Evolutionary conservation across 2,888 invertebrate genomes (phyloP), one percentile per base, ranked within the genome.

Genomic region (Leistus spinibarbis): DNA sequence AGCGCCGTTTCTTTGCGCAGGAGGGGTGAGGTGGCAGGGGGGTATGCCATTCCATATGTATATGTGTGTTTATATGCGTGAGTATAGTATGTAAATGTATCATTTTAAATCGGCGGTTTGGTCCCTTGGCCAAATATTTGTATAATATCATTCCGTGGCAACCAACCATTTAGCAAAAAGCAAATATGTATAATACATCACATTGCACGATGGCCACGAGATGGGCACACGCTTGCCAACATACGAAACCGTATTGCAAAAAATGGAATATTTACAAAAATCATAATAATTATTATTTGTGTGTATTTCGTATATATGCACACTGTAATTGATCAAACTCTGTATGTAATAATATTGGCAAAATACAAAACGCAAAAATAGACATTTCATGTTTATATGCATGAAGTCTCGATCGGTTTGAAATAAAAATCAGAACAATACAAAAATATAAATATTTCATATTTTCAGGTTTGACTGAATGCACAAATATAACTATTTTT

Each of bases 121-220:
- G 20, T 17, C 66, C 66, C 66, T 66, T 66, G 53, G 53, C 40
- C 10, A 66, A 66, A 66, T 66, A 66, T 66, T 66, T 27, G 66
- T 40, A 17, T 40, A 66, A 19, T 17, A 9, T 40, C 40, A 66
- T 66, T 10, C 60, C 13, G 60, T 17, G 40, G 40, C 5, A n/a
- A n/a, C n/a, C n/a, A n/a, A n/a, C n/a, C n/a, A n/a, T n/a, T n/a
- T n/a, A n/a, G n/a, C n/a, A n/a, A n/a, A n/a, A n/a, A n/a, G n/a
- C n/a, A n/a, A n/a, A n/a, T n/a, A n/a, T n/a, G n/a, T n/a, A n/a
- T n/a, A n/a, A n/a, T n/a, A n/a, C n/a, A n/a, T n/a, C n/a, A n/a
- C n/a, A n/a, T n/a, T n/a, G n/a, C n/a, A n/a, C n/a, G n/a, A n/a
- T n/a, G n/a, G n/a, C n/a, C n/a, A n/a, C n/a, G n/a, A n/a, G n/a